Evolutionary conservation across 2,888 invertebrate species (phyloP), one percentile per base, ranked within the genome.

Genomic region (Cephus spinipes): DNA sequence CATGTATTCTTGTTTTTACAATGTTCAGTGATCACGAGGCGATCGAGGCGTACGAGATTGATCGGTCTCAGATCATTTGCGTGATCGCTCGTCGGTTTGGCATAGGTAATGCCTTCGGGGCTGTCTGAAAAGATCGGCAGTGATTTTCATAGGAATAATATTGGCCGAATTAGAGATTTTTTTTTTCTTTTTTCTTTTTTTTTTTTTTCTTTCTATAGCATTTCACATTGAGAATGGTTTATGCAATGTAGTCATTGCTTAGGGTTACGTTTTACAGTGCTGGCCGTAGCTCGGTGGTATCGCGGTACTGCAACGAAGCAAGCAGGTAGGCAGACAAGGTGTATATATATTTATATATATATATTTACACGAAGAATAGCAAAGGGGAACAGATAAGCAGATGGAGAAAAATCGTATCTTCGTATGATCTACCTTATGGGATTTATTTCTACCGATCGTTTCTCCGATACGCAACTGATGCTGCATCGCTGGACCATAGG

Each of bases 261-360:
- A 55, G 55, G 55, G 55, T 55, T 55, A 23, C 15, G 55, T 15
- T 55, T 55, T 55, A 23, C 55, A 55, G 15, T 55, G 55, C 55
- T 55, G 23, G 23, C 23, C 2, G 23, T 55, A 23, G 55, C 55
- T 23, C 9, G 23, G 9, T 55, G 55, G 55, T 55, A 55, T 9
- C 23, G 23, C 2, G 23, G 55, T 55, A 55, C 2, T 23, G 55
- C 23, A 55, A 55, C 23, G 2, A 55, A 55, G 23, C 40, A 55
- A 23, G 55, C 55, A 55, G 55, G 55, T 55, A 55, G 23, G 23
- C 55, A 6, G 2, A 55, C 23, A 55, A 23, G 55, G 55, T 55
- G 23, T 23, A 55, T 15, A 36, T 68, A 30, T 34, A 30, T 68
- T 32, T 40, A 75, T 35, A 73, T 75, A 79, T 33, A 71, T 30